phyloP scores from a whole-genome alignment of 2,113 vertebrate genomes.

The Macquaria ambigua region DNA sequence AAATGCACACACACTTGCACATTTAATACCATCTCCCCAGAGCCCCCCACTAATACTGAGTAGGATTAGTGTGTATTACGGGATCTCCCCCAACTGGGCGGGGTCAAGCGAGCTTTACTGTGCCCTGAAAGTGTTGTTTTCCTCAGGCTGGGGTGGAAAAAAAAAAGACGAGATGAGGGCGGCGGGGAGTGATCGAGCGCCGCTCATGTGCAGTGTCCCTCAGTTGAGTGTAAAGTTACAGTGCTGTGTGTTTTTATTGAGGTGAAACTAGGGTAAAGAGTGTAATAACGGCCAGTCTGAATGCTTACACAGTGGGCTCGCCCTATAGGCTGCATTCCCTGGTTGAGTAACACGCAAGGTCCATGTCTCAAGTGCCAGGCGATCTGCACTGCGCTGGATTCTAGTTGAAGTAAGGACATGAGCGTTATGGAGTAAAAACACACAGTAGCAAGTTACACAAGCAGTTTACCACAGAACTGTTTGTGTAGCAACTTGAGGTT shows the following conservation, averaged over 20 bases:
- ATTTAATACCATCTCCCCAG: conserved; percentile 64
- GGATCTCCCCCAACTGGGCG: conserved; percentile 52
- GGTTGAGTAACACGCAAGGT: conserved; percentile 1
- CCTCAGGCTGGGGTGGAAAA: conserved; percentile 29
- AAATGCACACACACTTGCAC: conserved; percentile 25
- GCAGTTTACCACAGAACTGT: background rate
- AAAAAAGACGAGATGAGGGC: background rate
- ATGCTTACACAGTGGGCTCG: conserved; percentile 2
- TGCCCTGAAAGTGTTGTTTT: conserved; percentile 66
- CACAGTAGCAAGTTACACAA: background rate
- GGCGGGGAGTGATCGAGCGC: conserved; percentile 28
- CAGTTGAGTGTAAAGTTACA: conserved; percentile 28
- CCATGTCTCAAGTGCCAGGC: background rate
- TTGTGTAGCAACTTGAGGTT: conserved; percentile 19
- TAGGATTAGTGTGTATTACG: conserved; percentile 73
- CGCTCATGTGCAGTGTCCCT: conserved; percentile 16
- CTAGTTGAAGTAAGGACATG: background rate
- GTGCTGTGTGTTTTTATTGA: conserved; percentile 17
- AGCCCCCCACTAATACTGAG: conserved; percentile 62
- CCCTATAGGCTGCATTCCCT: conserved; percentile 6
- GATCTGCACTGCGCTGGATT: background rate
- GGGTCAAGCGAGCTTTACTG: conserved; percentile 67
- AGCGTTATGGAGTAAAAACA: background rate
- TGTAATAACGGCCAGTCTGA: background rate
- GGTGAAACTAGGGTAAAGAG: conserved; percentile 21